Conservation (phyloP, 2,888 invertebrate genomes). For the Cremastobaeus sp. region DNA sequence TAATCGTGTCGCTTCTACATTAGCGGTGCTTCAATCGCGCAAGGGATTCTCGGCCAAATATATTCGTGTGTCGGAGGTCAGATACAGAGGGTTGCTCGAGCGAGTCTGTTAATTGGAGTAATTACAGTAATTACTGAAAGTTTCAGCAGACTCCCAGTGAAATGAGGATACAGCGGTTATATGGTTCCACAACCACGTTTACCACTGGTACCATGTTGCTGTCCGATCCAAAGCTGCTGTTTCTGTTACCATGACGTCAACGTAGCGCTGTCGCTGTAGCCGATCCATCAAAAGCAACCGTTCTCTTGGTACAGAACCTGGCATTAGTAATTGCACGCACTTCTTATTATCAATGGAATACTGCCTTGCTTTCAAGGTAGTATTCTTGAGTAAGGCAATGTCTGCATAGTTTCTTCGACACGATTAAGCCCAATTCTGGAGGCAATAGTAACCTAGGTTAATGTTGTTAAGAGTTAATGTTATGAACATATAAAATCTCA, state of each 20-base stretch:
- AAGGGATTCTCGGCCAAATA: slow-evolving; percentile 45
- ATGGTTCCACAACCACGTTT: slow-evolving; percentile 69
- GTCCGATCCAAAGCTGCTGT: slow-evolving; percentile 53
- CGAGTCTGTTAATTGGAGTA: slow-evolving; percentile 79
- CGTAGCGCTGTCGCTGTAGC: slow-evolving; percentile 36
- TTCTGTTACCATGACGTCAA: slow-evolving; percentile 55
- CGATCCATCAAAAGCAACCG: slow-evolving; percentile 51
- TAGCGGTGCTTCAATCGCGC: slow-evolving; percentile 46
- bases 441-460: no score
- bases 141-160: slow-evolving; percentile 70
- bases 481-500: no score
- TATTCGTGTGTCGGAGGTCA: slow-evolving; percentile 64
- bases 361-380: slow-evolving; percentile 22
- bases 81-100: slow-evolving; percentile 73
- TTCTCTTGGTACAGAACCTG: slow-evolving; percentile 64
- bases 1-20: slow-evolving; percentile 56
- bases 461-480: slow-evolving; percentile 4
- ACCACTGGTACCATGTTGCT: slow-evolving; percentile 60
- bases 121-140: slow-evolving; percentile 79
- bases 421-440: slow-evolving; percentile 10
- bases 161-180: slow-evolving; percentile 66
- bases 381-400: no score
- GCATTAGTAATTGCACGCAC: slow-evolving; percentile 71
- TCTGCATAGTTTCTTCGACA: slow-evolving; percentile 6
- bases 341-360: slow-evolving; percentile 53